A percentile compares a stretch with the other conserved stretches of the same genome.
Evolutionary conservation across 2,797 vertebrate species (phyloP).

Genomic region (Centroberyx gerrardi): DNA sequence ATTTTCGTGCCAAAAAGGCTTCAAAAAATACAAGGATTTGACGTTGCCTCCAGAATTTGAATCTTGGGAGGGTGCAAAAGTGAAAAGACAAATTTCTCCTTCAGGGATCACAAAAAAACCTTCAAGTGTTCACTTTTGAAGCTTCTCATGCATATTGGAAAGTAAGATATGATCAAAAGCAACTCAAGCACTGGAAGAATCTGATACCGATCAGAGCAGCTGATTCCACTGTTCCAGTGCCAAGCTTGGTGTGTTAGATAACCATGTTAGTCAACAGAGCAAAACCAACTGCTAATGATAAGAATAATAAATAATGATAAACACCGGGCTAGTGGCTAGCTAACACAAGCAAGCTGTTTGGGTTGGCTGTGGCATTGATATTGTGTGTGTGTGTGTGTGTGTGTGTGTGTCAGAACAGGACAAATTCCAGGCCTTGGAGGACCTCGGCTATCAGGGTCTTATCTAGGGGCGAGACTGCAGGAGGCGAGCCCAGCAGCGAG

Average conservation of each 20-base stretch:
- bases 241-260: slow-evolving; percentile 35
- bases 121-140: too few species aligned
- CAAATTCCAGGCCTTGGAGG: slow-evolving; percentile 48
- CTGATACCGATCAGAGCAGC: slow-evolving; percentile 10
- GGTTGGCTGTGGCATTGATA: slow-evolving; percentile 13
- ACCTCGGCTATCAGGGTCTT: slow-evolving; percentile 23
- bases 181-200: not conserved
- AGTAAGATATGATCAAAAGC: too few species aligned
- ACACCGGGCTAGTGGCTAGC: not conserved
- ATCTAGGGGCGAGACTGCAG: not conserved
- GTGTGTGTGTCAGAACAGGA: slow-evolving; percentile 24
- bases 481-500: slow-evolving; percentile 11
- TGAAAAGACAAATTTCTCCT: too few species aligned
- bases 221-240: not conserved
- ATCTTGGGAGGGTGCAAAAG: too few species aligned
- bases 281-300: slow-evolving; percentile 7
- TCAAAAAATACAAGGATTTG: too few species aligned
- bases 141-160: too few species aligned
- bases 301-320: too few species aligned
- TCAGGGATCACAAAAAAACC: too few species aligned
- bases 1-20: too few species aligned
- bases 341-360: not conserved
- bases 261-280: slow-evolving; percentile 18
- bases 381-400: not conserved
- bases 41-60: too few species aligned